A percentile compares a stretch with the other conserved stretches of the same genome.
phyloP scores from a whole-genome alignment of 2,888 invertebrate genomes.

The Philopedon plagiatum region DNA sequence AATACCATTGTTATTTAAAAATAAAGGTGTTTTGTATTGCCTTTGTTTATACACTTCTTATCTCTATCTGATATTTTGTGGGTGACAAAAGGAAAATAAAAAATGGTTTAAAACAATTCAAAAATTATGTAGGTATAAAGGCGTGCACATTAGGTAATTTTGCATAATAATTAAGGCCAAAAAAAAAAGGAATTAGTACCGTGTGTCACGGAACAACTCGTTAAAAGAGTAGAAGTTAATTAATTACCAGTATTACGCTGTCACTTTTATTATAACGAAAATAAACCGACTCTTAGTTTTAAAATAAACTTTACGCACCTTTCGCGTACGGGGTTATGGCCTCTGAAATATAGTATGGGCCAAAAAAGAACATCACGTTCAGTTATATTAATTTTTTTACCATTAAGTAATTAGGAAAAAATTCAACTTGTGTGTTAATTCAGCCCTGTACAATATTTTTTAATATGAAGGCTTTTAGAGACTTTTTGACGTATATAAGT shows the following conservation, averaged over 20 bases:
- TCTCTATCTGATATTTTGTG: conserved; percentile 2
- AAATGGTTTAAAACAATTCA: background rate
- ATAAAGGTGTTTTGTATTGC: background rate
- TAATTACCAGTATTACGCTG: conserved; percentile 50
- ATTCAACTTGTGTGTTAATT: no score
- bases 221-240: conserved; percentile 46
- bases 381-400: background rate
- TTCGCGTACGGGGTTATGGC: conserved; percentile 45
- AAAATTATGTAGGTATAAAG: conserved; percentile 1
- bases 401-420: background rate
- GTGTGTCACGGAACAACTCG: conserved; percentile 30
- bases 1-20: background rate
- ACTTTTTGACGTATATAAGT: no score
- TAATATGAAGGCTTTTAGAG: no score
- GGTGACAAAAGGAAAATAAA: conserved; percentile 10
- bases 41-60: conserved; percentile 3
- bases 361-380: conserved; percentile 24
- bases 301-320: conserved; percentile 46
- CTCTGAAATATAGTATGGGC: conserved; percentile 33
- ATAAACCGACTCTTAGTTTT: conserved; percentile 47
- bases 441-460: no score
- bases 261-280: conserved; percentile 52
- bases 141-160: conserved; percentile 10
- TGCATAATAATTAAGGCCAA: conserved; percentile 29
- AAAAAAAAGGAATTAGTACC: conserved; percentile 26